Conservation (phyloP, 1,140 invertebrate species). For the Conopomorpha cramerella region DNA sequence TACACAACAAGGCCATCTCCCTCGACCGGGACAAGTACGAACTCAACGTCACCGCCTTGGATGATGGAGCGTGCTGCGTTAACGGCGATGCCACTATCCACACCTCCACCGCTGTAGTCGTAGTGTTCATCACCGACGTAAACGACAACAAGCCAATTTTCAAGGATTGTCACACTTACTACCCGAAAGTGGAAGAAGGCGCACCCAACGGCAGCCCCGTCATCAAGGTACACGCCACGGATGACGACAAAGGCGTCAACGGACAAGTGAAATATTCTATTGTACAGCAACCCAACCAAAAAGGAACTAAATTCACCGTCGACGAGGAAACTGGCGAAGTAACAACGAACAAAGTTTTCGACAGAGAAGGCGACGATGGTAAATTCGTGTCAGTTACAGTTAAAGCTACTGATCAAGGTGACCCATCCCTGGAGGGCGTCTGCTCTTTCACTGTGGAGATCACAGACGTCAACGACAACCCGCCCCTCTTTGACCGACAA, state of each 20-base stretch:
- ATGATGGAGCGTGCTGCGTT: conserved; percentile 91
- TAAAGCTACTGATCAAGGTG: conserved; percentile 95
- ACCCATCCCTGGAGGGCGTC: conserved; percentile 90
- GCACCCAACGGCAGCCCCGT: conserved; percentile 90
- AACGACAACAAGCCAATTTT: conserved; percentile 96
- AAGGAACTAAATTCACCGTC: conserved; percentile 93
- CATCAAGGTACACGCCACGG: conserved; percentile 91
- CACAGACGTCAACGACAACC: conserved; percentile 93
- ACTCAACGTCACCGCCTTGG: conserved; percentile 90
- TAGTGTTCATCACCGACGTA: conserved; percentile 95
- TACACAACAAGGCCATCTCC: conserved; percentile 83
- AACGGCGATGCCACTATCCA: conserved; percentile 85
- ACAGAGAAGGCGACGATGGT: conserved; percentile 93
- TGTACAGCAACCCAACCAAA: conserved; percentile 94
- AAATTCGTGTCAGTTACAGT: conserved; percentile 95
- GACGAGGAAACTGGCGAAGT: conserved; percentile 94
- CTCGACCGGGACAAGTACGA: conserved; percentile 91
- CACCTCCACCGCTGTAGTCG: conserved; percentile 92
- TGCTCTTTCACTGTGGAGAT: conserved; percentile 97
- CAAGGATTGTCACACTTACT: conserved; percentile 89
- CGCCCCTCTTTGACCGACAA: conserved; percentile 92
- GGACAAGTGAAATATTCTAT: conserved; percentile 93
- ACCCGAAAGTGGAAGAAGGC: conserved; percentile 91
- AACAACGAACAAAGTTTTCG: conserved; percentile 93
- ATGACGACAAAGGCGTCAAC: conserved; percentile 93